Base-by-base conservation (phyloP, 1,140 invertebrate genomes). In the Diachasmimorpha longicaudata region DNA sequence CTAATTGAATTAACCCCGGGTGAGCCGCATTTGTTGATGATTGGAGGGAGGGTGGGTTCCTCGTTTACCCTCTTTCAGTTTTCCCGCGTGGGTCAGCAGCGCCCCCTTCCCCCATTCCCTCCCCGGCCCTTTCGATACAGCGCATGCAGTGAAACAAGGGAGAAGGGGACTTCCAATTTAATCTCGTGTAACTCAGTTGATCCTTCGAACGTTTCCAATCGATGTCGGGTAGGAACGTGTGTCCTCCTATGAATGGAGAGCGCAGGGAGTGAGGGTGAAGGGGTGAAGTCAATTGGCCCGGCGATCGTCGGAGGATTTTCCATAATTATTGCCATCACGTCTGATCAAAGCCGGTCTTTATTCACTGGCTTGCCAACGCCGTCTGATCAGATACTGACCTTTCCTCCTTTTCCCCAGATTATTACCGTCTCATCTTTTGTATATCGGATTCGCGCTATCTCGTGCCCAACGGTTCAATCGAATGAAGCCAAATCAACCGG, bases 101-200 rank as follows among this genome's bases (percentile, higher is more conserved):
- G 4, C 52, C 21, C 14, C 14, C 16, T n/a, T 3, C 52, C 52
- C 58, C 58, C 58, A 31, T 11, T 25, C 19, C 23, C 48, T 52
- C 16, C n/a, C n/a, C n/a, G 4, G 44, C n/a, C 48, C 2, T 52
- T 52, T 52, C n/a, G 48, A 52, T 52, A 52, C 16, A 19, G 9
- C 2, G 44, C n/a, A n/a, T 46, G 11, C 21, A 58, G n/a, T 16
- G 52, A 58, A 58, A 58, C 58, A 63, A 63, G 23, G 21, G 25
- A 19, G 58, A 14, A 21, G 13, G 58, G 58, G n/a, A 63, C 58
- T 63, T 63, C 58, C 21, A 63, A 31, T 63, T 63, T 63, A 63
- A 63, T 63, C 58, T 55, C 48, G 48, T 55, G 48, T 55, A 55
- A 55, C 58, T 23, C 58, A 63, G 58, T 63, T 63, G 58, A 63